Conservation (phyloP, 2,113 vertebrate genomes). For the Zosterops borbonicus region DNA sequence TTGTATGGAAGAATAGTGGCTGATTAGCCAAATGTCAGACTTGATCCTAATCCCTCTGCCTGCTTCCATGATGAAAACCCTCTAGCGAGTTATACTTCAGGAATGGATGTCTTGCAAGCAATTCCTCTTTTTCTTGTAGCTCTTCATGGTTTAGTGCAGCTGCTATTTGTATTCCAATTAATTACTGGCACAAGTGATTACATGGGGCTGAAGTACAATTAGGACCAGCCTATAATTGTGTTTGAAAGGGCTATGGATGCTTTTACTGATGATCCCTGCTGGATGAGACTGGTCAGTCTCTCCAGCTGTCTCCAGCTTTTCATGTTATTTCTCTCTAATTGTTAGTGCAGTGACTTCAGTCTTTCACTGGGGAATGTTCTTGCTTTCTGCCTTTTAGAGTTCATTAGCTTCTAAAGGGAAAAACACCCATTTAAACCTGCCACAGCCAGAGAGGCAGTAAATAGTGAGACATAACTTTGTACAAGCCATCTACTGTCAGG, state of each 20-base stretch:
- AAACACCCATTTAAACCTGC: not conserved
- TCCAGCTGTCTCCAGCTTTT: not conserved
- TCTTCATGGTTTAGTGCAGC: not conserved
- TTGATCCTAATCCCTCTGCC: not conserved
- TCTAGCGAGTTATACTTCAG: not conserved
- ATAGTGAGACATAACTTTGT: not conserved
- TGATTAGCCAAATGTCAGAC: not conserved
- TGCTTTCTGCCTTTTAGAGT: not conserved
- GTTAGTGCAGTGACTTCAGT: not conserved
- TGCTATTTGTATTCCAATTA: constrained; percentile 19
- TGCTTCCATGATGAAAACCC: not conserved
- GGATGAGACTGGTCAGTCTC: not conserved
- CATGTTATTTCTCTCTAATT: not conserved
- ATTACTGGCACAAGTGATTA: not conserved
- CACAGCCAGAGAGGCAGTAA: not conserved
- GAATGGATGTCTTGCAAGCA: not conserved
- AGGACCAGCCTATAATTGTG: not conserved
- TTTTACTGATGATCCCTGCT: not conserved
- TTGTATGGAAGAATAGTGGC: not conserved
- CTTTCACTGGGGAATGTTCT: not conserved
- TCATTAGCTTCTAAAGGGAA: not conserved
- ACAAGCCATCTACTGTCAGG: not conserved
- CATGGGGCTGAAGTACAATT: not conserved
- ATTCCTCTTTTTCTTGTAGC: not conserved
- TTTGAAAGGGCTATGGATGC: not conserved